Conservation (phyloP, 2,797 vertebrate genomes). For the Liasis olivaceus region DNA sequence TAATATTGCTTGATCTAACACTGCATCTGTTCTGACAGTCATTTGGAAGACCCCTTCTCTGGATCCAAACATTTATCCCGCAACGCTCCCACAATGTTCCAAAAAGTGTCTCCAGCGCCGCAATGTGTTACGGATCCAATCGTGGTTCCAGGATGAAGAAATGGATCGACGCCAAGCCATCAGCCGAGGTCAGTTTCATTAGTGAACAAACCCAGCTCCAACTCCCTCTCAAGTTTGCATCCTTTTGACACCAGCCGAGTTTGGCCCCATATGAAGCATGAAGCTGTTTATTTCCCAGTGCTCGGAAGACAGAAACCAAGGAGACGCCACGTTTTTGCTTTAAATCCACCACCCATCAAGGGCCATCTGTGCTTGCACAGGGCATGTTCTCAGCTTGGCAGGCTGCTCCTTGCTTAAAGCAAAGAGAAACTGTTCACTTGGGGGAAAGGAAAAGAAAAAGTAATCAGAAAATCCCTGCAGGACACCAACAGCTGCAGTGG, state of each 20-base stretch:
- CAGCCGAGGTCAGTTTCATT: background rate
- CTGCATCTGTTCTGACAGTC: background rate
- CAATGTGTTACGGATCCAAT: background rate
- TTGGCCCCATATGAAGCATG: background rate
- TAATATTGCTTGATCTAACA: too few species aligned
- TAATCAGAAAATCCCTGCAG: background rate
- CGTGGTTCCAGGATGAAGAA: background rate
- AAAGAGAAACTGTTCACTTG: background rate
- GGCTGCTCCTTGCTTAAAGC: background rate
- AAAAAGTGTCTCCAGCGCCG: background rate
- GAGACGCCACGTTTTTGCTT: background rate
- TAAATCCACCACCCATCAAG: background rate
- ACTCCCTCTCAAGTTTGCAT: background rate
- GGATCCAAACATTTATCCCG: background rate
- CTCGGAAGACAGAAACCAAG: background rate
- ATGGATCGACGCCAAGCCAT: background rate
- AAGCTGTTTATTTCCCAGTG: background rate
- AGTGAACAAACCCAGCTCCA: background rate
- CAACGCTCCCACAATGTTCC: background rate
- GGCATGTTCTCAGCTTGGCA: background rate
- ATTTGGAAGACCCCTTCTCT: background rate
- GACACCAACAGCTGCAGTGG: background rate
- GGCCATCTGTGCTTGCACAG: background rate
- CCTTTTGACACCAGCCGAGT: background rate
- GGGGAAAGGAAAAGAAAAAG: background rate